Base-by-base conservation (phyloP, 2,113 vertebrate genomes). In the Platichthys stellatus region DNA sequence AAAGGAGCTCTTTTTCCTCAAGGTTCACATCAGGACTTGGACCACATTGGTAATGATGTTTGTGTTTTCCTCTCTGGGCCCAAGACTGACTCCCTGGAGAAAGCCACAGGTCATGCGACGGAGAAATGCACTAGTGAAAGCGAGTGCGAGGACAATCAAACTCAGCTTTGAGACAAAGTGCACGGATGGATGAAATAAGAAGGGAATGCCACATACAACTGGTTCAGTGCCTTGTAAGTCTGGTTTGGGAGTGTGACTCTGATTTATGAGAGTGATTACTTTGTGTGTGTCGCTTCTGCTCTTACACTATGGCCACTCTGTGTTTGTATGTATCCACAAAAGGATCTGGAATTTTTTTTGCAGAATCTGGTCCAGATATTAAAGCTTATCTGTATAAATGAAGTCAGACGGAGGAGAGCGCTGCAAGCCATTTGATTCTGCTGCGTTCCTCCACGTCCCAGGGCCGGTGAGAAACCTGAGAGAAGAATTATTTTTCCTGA, bases 21-120 rank as follows among this genome's bases (percentile, higher is more conserved):
- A 11, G 74, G 80, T 87, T 87, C 78, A 85, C 53, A 58, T 72
- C 24, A 49, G 84, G 82, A 85, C 73, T 74, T 21, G 26, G 56
- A 58, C 77, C 60, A 15, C 78, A 59, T 61, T 85, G 66, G 23
- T 78, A 70, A 89, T 72, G 69, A 74, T 80, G 66, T 82, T 84
- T 80, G 69, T 75, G 62, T 84, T 88, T 76, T 78, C 58, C 71
- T 71, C 70, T 64, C 31, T 5, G 15, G 83, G 56, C 69, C 80
- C 78, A 75, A 71, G 63, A 67, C 51, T 43, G 51, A 56, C 56
- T 83, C 85, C 15, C n/a, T 24, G 15, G 74, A 81, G 74, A 43
- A 68, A 66, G 70, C 59, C 65, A 59, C 56, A 20, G 79, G 70
- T 76, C 81, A 80, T 11, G 7, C 12, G 56, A 69, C 40, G 35